These are phyloP conservation scores for Vollenhovia emeryi DNA, from an alignment of 1,140 invertebrate species.

Conservation along the genomic window DNA sequence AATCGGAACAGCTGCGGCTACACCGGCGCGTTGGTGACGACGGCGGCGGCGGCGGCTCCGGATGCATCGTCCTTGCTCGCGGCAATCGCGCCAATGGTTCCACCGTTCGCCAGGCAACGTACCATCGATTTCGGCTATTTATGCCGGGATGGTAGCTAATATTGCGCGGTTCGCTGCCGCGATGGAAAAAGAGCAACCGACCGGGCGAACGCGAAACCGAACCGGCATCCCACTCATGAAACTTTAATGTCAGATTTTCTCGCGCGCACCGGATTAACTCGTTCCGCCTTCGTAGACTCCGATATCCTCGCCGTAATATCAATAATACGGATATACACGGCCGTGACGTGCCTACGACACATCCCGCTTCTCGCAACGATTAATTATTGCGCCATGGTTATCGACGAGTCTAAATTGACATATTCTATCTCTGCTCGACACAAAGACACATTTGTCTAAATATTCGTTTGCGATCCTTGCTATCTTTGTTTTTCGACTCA, in stretches of 20 bases:
- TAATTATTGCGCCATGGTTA: slow-evolving; percentile 11
- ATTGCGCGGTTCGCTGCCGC: slow-evolving; percentile 10
- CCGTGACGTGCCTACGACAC: background rate
- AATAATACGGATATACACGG: background rate
- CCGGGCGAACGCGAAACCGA: background rate
- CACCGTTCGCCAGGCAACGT: slow-evolving; percentile 16
- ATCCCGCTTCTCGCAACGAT: background rate
- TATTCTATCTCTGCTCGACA: background rate
- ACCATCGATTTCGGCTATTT: slow-evolving; percentile 55
- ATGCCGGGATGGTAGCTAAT: slow-evolving; percentile 35
- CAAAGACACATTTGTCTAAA: background rate
- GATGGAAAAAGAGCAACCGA: slow-evolving; percentile 22
- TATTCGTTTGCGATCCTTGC: background rate
- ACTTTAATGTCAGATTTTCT: slow-evolving; percentile 52
- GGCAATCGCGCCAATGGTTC: slow-evolving; percentile 9
- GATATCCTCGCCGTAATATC: slow-evolving; percentile 33
- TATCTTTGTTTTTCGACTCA: background rate
- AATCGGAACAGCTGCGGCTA: slow-evolving; percentile 49
- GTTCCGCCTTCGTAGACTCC: background rate
- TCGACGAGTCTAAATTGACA: background rate
- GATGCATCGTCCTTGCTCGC: slow-evolving; percentile 27
- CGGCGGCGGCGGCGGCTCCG: background rate
- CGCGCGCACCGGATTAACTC: slow-evolving; percentile 30
- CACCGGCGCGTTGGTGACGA: background rate
- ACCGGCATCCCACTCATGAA: slow-evolving; percentile 38